A percentile compares a stretch with the other conserved stretches of the same genome.
These are phyloP conservation scores for Folsomia candida DNA, from an alignment of 2,888 invertebrate genomes.

Conservation along the genomic window DNA sequence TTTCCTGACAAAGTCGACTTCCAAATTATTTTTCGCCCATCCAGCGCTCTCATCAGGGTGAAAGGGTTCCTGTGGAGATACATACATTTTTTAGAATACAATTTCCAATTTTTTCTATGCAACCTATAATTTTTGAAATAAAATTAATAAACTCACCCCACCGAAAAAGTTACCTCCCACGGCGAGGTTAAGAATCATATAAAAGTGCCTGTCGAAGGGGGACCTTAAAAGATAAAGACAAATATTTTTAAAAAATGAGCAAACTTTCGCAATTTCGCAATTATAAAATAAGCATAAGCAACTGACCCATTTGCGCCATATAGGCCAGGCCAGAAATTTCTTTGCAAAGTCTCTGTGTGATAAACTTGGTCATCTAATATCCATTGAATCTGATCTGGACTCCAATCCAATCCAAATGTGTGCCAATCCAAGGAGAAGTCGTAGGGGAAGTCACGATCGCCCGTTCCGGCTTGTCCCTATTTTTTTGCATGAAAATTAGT, in stretches of 20 bases:
- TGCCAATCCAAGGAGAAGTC: conserved; percentile 42
- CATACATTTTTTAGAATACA: too few species aligned
- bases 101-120: too few species aligned
- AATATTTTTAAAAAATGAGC: too few species aligned
- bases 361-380: conserved; percentile 34
- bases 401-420: conserved; percentile 38
- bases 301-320: conserved; percentile 33
- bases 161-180: conserved; percentile 45
- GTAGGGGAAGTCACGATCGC: conserved; percentile 18
- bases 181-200: conserved; percentile 41
- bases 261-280: too few species aligned
- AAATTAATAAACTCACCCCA: neutral
- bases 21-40: conserved; percentile 36
- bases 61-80: too few species aligned
- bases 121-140: neutral
- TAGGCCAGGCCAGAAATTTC: conserved; percentile 31
- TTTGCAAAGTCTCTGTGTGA: conserved; percentile 26
- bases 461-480: conserved; percentile 19
- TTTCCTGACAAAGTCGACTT: conserved; percentile 38
- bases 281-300: too few species aligned
- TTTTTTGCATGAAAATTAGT: neutral
- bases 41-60: conserved; percentile 24
- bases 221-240: too few species aligned
- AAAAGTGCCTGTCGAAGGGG: conserved; percentile 42
- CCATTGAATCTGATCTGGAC: conserved; percentile 28